Evolutionary conservation across 1,140 invertebrate genomes (phyloP).

Genomic region (Holotrichia oblita): DNA sequence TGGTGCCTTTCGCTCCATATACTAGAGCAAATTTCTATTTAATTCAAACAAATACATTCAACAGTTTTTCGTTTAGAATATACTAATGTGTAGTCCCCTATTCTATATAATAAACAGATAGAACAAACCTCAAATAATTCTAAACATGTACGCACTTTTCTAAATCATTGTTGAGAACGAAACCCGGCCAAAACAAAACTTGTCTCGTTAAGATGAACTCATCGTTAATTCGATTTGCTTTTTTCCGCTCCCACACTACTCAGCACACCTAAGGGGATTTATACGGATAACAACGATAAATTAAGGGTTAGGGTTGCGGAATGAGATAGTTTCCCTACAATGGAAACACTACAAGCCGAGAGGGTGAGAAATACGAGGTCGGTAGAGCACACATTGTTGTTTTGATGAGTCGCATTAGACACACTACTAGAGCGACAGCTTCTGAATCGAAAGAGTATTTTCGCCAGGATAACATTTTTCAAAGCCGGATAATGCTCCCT

Average conservation of each 20-base stretch:
- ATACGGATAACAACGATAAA: constrained; percentile 16
- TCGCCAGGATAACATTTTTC: constrained; percentile 8
- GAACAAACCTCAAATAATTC: no score
- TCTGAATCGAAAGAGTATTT: constrained; percentile 14
- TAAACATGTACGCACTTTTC: no score
- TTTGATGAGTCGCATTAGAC: constrained; percentile 30
- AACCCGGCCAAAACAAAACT: background rate
- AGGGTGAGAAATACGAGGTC: constrained; percentile 27
- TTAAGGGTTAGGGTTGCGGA: constrained; percentile 28
- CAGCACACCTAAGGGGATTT: constrained; percentile 18
- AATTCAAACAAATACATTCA: no score
- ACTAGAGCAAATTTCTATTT: no score
- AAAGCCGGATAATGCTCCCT: background rate
- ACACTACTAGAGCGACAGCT: constrained; percentile 2
- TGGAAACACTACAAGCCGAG: background rate
- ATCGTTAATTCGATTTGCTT: constrained; percentile 6
- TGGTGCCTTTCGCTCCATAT: no score
- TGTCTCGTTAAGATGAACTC: background rate
- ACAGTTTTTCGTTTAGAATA: no score
- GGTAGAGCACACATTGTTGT: constrained; percentile 15
- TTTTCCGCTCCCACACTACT: constrained; percentile 2
- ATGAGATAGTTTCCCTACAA: constrained; percentile 14
- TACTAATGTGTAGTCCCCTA: no score
- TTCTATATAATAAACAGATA: no score
- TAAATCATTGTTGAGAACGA: background rate